Percentiles rank a stretch among this genome's conserved stretches.
Evolutionary conservation across 2,888 invertebrate genomes (phyloP).

Genomic region (Cryptops parisi): DNA sequence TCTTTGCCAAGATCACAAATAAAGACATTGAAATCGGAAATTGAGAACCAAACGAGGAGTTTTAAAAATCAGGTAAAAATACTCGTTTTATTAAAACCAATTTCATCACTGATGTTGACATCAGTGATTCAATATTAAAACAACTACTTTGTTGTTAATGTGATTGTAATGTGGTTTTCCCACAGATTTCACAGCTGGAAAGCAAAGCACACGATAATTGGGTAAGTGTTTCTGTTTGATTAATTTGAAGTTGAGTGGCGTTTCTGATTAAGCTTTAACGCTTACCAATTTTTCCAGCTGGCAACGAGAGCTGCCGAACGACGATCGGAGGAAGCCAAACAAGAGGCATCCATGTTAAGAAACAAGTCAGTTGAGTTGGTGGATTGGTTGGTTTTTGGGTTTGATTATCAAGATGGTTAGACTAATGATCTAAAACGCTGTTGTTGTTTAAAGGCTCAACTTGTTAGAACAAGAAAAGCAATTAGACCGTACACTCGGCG

Average conservation of each 20-base stretch:
- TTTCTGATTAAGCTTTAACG: background rate
- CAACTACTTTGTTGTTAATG: too few species aligned
- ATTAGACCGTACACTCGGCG: too few species aligned
- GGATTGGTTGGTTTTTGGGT: too few species aligned
- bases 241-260: background rate
- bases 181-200: slow-evolving; percentile 52
- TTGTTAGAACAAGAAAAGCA: too few species aligned
- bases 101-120: background rate
- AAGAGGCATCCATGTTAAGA: slow-evolving; percentile 41
- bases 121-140: too few species aligned
- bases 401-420: too few species aligned
- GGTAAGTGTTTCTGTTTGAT: slow-evolving; percentile 37
- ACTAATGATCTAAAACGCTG: too few species aligned
- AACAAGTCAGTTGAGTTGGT: too few species aligned
- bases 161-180: slow-evolving; percentile 6
- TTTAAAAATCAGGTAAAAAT: slow-evolving; percentile 39
- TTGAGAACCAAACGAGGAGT: slow-evolving; percentile 64
- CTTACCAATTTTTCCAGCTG: slow-evolving; percentile 22
- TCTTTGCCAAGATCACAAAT: slow-evolving; percentile 32
- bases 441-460: too few species aligned
- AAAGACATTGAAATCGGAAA: slow-evolving; percentile 60
- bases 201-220: slow-evolving; percentile 59
- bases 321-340: slow-evolving; percentile 62
- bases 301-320: slow-evolving; percentile 65
- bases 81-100: slow-evolving; percentile 19